Evolutionary conservation across 30 jellyfish, hydroid and myxozoan species (phyloP).

Genomic region (Thelohanellus kitauei): DNA sequence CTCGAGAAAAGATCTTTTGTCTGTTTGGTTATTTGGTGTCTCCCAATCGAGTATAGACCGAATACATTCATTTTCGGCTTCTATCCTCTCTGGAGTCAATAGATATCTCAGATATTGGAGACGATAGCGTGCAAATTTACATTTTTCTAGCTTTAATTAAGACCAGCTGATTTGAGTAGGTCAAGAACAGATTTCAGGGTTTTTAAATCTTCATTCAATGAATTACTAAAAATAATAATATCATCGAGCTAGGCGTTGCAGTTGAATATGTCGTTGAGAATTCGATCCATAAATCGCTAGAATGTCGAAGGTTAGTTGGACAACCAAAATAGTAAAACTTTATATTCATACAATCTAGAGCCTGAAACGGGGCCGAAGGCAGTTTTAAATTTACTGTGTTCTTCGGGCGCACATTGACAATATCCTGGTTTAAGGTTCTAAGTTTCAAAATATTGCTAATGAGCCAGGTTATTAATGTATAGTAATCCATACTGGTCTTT

Average conservation of each 20-base stretch:
- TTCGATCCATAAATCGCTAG: no score
- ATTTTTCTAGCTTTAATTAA: conserved; percentile 7
- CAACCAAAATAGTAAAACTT: conserved; percentile 16
- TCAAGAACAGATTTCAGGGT: conserved; percentile 4
- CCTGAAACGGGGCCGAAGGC: conserved; percentile 17
- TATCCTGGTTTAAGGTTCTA: conserved; percentile 10
- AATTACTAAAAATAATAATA: conserved; percentile 6
- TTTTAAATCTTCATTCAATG: conserved; percentile 8
- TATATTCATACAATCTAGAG: conserved; percentile 8
- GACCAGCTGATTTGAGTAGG: conserved; percentile 4
- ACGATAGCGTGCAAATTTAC: conserved; percentile 5
- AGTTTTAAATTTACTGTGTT: no score
- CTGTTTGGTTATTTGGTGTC: conserved; percentile 4
- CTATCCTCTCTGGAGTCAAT: conserved; percentile 3
- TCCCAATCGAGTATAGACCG: conserved; percentile 6
- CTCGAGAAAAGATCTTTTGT: conserved; percentile 6
- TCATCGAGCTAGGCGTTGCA: conserved; percentile 23
- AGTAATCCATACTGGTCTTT: conserved; percentile 16
- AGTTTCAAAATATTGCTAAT: conserved; percentile 6
- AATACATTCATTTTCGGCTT: conserved; percentile 7
- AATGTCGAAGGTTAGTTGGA: conserved; percentile 19
- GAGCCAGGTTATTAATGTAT: conserved; percentile 9
- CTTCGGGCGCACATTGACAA: conserved; percentile 11
- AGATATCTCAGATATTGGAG: conserved; percentile 7
- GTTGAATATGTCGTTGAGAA: conserved; percentile 13